phyloP scores from a whole-genome alignment of 2,888 invertebrate genomes.

The Leucophora obtusa region DNA sequence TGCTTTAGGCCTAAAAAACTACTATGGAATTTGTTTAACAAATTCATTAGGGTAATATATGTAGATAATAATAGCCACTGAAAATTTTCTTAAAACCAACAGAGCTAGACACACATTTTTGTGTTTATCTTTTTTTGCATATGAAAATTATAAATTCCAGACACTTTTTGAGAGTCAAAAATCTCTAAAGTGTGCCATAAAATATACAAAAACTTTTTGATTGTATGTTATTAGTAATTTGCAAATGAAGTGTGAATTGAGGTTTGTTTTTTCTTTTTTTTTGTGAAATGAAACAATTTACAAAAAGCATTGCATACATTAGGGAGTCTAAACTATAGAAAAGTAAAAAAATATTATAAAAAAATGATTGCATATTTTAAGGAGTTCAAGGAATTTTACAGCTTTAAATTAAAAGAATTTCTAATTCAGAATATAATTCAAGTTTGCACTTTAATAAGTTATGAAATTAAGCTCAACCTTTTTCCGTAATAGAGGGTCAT shows the following conservation, averaged over 20 bases:
- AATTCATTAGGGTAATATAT: no score
- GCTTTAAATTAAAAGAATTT: no score
- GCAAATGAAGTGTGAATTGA: background rate
- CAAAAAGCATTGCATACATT: conserved; percentile 11
- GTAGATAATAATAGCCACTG: no score
- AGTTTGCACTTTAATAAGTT: no score
- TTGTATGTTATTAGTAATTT: background rate
- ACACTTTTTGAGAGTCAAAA: conserved; percentile 21
- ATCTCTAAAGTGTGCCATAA: conserved; percentile 1
- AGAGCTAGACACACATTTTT: background rate
- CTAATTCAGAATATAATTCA: no score
- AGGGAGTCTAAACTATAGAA: background rate
- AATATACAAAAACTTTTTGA: background rate
- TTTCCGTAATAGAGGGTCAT: no score
- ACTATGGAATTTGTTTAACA: no score
- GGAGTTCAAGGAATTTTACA: background rate
- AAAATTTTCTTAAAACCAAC: no score
- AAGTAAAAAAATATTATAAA: background rate
- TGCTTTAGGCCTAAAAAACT: no score
- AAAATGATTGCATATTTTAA: background rate
- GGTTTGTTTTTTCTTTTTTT: background rate
- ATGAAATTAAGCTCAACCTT: no score
- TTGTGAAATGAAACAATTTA: background rate
- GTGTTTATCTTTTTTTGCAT: background rate
- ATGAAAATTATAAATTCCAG: conserved; percentile 1